phyloP scores from a whole-genome alignment of 2,113 vertebrate genomes.

The Oncorhynchus keta region DNA sequence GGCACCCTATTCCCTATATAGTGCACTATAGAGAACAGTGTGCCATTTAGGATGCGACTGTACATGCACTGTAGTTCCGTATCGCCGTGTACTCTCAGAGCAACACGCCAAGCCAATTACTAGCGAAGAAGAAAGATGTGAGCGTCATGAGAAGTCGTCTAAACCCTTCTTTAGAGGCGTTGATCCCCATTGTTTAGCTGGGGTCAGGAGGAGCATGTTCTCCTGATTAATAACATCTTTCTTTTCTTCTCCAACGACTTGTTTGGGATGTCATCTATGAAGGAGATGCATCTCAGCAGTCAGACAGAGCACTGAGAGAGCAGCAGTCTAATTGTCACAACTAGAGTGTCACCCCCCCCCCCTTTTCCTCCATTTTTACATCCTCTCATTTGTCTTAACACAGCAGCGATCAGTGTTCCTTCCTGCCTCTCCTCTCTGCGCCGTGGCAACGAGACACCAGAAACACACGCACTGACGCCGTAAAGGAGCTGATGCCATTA shows the following conservation, averaged over 20 bases:
- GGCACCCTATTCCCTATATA: conserved; percentile 7
- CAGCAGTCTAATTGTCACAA: conserved; percentile 46
- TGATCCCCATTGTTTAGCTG: conserved; percentile 36
- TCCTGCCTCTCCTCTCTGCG: conserved; percentile 32
- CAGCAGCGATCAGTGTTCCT: conserved; percentile 42
- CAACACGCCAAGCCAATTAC: conserved; percentile 50
- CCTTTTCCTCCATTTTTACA: neutral
- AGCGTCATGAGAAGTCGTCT: conserved; percentile 20
- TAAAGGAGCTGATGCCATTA: conserved; percentile 63
- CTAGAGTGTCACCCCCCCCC: conserved; percentile 6
- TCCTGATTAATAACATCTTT: conserved; percentile 47
- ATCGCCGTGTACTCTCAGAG: neutral
- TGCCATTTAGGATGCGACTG: no score
- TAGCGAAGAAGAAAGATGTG: conserved; percentile 32
- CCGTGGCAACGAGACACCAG: conserved; percentile 27
- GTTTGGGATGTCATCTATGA: conserved; percentile 40
- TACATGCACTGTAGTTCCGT: no score
- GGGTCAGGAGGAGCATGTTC: conserved; percentile 49
- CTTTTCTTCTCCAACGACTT: conserved; percentile 39
- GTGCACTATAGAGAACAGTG: no score
- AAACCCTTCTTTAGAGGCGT: conserved; percentile 24
- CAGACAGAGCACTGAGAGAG: neutral
- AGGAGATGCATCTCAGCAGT: conserved; percentile 37
- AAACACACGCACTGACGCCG: conserved; percentile 21
- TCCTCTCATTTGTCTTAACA: conserved; percentile 44